A percentile compares a stretch with the other conserved stretches of the same genome.
Evolutionary conservation across 1,140 invertebrate genomes (phyloP).

Genomic region (Aphelenchoides avenae): DNA sequence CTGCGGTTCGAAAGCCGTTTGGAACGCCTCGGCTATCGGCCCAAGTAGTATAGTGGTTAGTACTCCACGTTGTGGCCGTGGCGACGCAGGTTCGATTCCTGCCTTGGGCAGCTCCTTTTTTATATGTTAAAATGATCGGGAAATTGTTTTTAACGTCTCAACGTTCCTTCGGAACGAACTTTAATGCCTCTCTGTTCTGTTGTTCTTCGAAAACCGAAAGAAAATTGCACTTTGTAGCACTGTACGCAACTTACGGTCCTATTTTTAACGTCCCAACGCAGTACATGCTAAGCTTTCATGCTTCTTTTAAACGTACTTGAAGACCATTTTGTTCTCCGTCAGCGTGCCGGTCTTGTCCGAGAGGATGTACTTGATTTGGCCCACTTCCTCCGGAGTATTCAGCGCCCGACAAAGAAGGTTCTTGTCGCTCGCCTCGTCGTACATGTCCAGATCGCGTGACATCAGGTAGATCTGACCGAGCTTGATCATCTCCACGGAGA

Average conservation of each 20-base stretch:
- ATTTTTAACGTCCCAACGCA: too few relatives aligned
- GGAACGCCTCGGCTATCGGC: conserved; percentile 24
- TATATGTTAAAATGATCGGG: background rate
- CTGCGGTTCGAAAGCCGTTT: too few relatives aligned
- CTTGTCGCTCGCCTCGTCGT: conserved; percentile 74
- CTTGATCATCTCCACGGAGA: conserved; percentile 93
- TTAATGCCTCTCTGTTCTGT: background rate
- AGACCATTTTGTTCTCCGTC: conserved; percentile 96
- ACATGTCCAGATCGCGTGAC: conserved; percentile 75
- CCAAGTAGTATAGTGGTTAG: conserved; percentile 53
- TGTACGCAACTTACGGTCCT: too few relatives aligned
- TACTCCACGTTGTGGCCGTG: conserved; percentile 55
- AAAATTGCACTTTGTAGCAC: too few relatives aligned
- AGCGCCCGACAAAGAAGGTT: conserved; percentile 72
- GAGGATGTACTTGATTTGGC: conserved; percentile 86
- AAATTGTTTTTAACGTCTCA: background rate
- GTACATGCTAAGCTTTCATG: too few relatives aligned
- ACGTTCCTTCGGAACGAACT: background rate
- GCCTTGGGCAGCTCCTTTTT: background rate
- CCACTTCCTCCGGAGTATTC: conserved; percentile 93
- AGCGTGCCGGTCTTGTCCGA: conserved; percentile 95
- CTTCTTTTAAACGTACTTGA: conserved; percentile 60
- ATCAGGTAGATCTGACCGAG: conserved; percentile 78
- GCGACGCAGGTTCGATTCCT: conserved; percentile 51
- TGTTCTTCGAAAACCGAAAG: too few relatives aligned